These are phyloP conservation scores for Pyxicephalus adspersus DNA, from an alignment of 2,113 vertebrate species.

Conservation along the genomic window DNA sequence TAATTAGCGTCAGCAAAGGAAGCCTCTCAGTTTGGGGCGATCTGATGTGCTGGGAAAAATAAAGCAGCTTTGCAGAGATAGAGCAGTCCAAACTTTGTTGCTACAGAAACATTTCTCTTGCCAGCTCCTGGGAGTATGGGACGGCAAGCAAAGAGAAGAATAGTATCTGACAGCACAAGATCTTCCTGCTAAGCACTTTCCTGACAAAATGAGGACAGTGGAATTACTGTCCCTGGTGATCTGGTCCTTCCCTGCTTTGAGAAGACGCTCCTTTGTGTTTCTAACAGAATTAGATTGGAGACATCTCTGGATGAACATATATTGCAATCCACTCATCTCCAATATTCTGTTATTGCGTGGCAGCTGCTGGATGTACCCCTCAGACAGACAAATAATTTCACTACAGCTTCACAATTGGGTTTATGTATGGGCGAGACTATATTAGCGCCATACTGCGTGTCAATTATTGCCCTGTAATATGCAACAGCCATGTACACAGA, in stretches of 20 bases:
- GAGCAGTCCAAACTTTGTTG: constrained; percentile 17
- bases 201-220: constrained; percentile 45
- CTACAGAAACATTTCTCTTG: constrained; percentile 20
- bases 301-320: background rate
- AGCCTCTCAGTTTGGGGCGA: background rate
- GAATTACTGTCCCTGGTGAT: constrained; percentile 4
- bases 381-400: background rate
- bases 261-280: background rate
- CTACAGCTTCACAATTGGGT: constrained; percentile 4
- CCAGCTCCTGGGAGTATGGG: background rate
- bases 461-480: constrained; percentile 9
- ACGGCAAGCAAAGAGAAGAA: background rate
- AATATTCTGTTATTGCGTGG: background rate
- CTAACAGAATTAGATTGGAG: background rate
- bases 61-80: background rate
- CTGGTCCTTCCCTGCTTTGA: background rate
- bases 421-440: constrained; percentile 1
- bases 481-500: constrained; percentile 8
- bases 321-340: background rate
- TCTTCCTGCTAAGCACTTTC: constrained; percentile 30
- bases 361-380: background rate
- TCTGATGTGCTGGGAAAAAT: background rate
- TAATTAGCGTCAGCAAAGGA: background rate
- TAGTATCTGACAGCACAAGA: constrained; percentile 19
- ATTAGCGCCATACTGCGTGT: background rate